phyloP scores from a whole-genome alignment of 2,888 invertebrate genomes.

The Limenitis camilla region DNA sequence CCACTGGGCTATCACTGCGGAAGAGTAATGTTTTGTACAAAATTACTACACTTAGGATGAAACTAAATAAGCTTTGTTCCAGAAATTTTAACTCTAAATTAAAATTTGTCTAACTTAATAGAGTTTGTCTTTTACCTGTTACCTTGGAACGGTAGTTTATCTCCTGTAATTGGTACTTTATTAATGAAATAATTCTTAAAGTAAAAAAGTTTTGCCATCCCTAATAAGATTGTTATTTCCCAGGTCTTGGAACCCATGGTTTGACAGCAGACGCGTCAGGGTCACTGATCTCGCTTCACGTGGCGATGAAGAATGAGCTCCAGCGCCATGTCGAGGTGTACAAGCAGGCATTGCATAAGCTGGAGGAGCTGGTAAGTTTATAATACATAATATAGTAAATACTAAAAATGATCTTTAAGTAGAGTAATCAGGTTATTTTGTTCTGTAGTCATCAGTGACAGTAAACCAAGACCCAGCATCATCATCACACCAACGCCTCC shows the following conservation, averaged over 20 bases:
- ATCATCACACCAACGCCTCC: conserved; percentile 90
- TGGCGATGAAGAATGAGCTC: conserved; percentile 88
- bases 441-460: conserved; percentile 62
- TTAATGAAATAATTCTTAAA: too few relatives aligned
- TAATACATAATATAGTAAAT: background rate
- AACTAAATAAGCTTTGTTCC: too few relatives aligned
- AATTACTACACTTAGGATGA: too few relatives aligned
- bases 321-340: conserved; percentile 89
- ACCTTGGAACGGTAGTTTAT: too few relatives aligned
- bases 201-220: too few relatives aligned
- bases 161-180: too few relatives aligned
- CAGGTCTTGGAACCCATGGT: conserved; percentile 89
- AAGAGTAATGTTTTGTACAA: too few relatives aligned
- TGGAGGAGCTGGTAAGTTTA: conserved; percentile 80
- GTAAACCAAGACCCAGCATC: conserved; percentile 84
- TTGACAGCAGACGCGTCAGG: conserved; percentile 79
- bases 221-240: background rate
- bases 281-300: conserved; percentile 83
- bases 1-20: too few relatives aligned
- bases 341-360: conserved; percentile 88
- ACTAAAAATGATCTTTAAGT: background rate
- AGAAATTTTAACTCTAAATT: too few relatives aligned
- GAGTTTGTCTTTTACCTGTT: too few relatives aligned
- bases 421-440: too few relatives aligned
- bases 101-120: too few relatives aligned